A percentile compares a stretch with the other conserved stretches of the same genome.
These are phyloP conservation scores for Phania funesta DNA, from an alignment of 2,888 invertebrate species.

Conservation along the genomic window DNA sequence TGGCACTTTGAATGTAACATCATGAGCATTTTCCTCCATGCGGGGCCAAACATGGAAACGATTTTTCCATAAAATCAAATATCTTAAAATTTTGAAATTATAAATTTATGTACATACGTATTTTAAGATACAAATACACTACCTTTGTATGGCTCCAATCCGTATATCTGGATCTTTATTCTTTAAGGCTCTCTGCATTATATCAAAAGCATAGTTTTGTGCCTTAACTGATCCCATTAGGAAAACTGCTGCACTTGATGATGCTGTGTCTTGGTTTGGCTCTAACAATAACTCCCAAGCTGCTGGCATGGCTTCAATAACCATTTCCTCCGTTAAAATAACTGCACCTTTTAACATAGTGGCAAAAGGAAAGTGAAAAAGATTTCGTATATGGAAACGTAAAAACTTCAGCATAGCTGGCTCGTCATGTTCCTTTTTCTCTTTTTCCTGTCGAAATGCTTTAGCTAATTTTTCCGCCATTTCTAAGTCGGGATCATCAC, in stretches of 20 bases:
- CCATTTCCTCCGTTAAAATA: conserved; percentile 92
- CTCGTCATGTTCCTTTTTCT: conserved; percentile 82
- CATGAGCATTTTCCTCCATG: conserved; percentile 98
- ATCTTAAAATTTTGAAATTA: conserved; percentile 81
- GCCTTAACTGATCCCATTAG: conserved; percentile 96
- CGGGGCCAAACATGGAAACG: conserved; percentile 99
- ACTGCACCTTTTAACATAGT: conserved; percentile 94
- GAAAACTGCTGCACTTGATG: conserved; percentile 93
- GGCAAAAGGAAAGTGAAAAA: conserved; percentile 94
- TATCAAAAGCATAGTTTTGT: conserved; percentile 92
- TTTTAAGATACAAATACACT: not conserved
- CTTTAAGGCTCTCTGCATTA: conserved; percentile 93
- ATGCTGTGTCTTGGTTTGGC: conserved; percentile 91
- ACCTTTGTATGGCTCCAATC: conserved; percentile 90
- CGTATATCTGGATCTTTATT: conserved; percentile 91
- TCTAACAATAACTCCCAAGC: conserved; percentile 98
- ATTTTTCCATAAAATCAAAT: conserved; percentile 97
- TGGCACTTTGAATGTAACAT: conserved; percentile 96
- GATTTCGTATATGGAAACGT: conserved; percentile 89
- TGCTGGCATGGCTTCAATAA: conserved; percentile 92
- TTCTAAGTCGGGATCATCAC: conserved; percentile 79
- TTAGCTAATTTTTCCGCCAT: conserved; percentile 78
- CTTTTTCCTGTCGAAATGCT: conserved; percentile 78
- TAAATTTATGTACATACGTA: not conserved
- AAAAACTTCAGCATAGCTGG: conserved; percentile 90